A percentile compares a stretch with the other conserved stretches of the same genome.
Evolutionary conservation across 2,797 vertebrate genomes (phyloP).

Genomic region (Agapornis canus): DNA sequence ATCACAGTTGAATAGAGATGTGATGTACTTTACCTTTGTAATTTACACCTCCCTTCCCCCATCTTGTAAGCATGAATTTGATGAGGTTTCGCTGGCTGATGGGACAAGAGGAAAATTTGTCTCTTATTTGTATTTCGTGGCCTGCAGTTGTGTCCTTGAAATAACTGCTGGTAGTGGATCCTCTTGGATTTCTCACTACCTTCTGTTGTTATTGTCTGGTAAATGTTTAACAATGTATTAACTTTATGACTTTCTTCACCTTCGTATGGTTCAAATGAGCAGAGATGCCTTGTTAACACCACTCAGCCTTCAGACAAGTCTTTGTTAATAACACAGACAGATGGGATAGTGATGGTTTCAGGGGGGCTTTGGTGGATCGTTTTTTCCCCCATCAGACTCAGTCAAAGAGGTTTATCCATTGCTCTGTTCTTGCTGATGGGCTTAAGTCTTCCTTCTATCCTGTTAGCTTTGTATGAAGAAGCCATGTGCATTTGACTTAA

Average conservation of each 20-base stretch:
- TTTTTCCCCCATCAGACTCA: slow-evolving; percentile 39
- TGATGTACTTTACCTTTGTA: not conserved
- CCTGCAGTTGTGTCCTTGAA: not conserved
- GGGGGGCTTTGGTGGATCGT: slow-evolving; percentile 13
- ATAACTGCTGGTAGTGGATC: not conserved
- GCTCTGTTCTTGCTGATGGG: slow-evolving; percentile 64
- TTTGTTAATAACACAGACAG: slow-evolving; percentile 66
- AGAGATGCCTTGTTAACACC: slow-evolving; percentile 56
- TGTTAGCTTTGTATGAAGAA: slow-evolving; percentile 68
- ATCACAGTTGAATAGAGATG: not conserved
- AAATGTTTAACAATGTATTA: slow-evolving; percentile 44
- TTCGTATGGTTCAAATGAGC: not conserved
- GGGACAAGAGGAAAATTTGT: not conserved
- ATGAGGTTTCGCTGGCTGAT: not conserved
- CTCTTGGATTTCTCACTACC: not conserved
- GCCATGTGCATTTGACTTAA: slow-evolving; percentile 49
- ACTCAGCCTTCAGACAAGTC: slow-evolving; percentile 31
- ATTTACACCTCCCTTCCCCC: fast-evolving
- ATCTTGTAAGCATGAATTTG: not conserved
- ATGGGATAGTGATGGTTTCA: slow-evolving; percentile 58
- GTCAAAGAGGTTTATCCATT: slow-evolving; percentile 61
- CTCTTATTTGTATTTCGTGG: not conserved
- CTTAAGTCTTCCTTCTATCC: slow-evolving; percentile 67
- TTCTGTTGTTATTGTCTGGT: slow-evolving; percentile 20
- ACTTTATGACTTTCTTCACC: slow-evolving; percentile 58